Conservation (phyloP, 2,888 invertebrate genomes). For the Leptinotarsa peninsularis region DNA sequence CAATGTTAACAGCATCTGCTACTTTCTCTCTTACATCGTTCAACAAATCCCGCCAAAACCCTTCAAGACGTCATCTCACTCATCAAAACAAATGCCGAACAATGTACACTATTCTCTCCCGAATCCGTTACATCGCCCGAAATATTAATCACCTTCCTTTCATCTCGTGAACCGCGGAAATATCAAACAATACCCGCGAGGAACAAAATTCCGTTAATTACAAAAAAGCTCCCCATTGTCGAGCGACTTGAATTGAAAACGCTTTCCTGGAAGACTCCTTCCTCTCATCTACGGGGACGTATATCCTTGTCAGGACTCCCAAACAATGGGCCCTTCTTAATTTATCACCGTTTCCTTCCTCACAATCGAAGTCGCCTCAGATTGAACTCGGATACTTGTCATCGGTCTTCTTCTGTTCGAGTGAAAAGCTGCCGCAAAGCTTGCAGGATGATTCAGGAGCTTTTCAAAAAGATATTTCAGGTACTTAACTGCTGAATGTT, state of each 20-base stretch:
- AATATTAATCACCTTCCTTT: slow-evolving; percentile 41
- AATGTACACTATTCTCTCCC: slow-evolving; percentile 19
- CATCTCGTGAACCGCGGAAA: slow-evolving; percentile 33
- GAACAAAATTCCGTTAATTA: slow-evolving; percentile 59
- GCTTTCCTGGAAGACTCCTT: slow-evolving; percentile 62
- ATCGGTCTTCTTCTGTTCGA: slow-evolving; percentile 58
- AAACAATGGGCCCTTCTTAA: slow-evolving; percentile 65
- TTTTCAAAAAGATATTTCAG: slow-evolving; percentile 45
- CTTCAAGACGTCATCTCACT: not conserved
- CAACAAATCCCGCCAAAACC: not conserved
- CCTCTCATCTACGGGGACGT: slow-evolving; percentile 27
- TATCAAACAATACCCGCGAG: slow-evolving; percentile 37
- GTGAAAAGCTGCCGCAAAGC: slow-evolving; percentile 46
- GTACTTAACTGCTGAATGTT: slow-evolving; percentile 52
- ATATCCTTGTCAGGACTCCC: slow-evolving; percentile 64
- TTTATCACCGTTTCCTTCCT: slow-evolving; percentile 65
- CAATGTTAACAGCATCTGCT: not conserved
- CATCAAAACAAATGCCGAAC: slow-evolving; percentile 18
- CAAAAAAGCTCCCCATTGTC: slow-evolving; percentile 61
- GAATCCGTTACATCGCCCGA: slow-evolving; percentile 26
- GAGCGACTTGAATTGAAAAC: slow-evolving; percentile 63
- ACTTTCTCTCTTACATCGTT: not conserved
- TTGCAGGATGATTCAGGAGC: slow-evolving; percentile 41
- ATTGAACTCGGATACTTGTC: slow-evolving; percentile 64
- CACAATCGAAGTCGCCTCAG: slow-evolving; percentile 63